Evolutionary conservation across 2,888 invertebrate species (phyloP), one percentile per base, ranked within the genome.

Genomic region (Metopia argyrocephala): DNA sequence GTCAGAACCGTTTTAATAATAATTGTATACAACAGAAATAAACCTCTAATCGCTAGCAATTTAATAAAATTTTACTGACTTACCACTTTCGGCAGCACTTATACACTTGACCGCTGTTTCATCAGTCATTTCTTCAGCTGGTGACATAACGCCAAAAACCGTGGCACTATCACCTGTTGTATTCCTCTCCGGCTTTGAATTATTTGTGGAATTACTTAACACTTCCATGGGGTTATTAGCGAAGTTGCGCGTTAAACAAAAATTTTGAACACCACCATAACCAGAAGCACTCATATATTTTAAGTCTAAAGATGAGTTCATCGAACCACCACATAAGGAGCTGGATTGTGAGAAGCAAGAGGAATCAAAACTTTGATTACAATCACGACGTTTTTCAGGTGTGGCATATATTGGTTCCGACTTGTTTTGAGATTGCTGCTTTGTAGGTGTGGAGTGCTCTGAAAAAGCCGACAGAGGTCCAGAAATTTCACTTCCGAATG

Each of bases 321-420:
- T 87, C 2, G 89, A 87, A 25, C 86, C 87, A 12, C 88, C 89
- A 65, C 86, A 89, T 57, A 89, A 84, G 23, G 89, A 89, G 71
- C 90, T 89, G 3, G 88, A 85, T 50, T 88, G 88, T 15, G 89
- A 89, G 61, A 86, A 87, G 66, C 89, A 88, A 3, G 88, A 88
- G 3, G 88, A 88, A 71, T 88, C 89, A 57, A 88, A 88, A 66
- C 89, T 88, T 48, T 87, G 87, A 84, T 87, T 87, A 56, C 83
- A 85, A 20, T 88, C 87, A 56, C 89, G 86, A 15, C 88, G 85
- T 69, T 89, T 89, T 20, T 89, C 89, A 12, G 89, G 88, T 21
- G 89, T 89, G 28, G 90, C 89, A 85, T 89, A 89, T 1, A 89
- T 68, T 0, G 89, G 85, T 54, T 87, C 87, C 9, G 69, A 73